Evolutionary conservation across 2,888 invertebrate genomes (phyloP).

Genomic region (Sepioteuthis lessoniana): DNA sequence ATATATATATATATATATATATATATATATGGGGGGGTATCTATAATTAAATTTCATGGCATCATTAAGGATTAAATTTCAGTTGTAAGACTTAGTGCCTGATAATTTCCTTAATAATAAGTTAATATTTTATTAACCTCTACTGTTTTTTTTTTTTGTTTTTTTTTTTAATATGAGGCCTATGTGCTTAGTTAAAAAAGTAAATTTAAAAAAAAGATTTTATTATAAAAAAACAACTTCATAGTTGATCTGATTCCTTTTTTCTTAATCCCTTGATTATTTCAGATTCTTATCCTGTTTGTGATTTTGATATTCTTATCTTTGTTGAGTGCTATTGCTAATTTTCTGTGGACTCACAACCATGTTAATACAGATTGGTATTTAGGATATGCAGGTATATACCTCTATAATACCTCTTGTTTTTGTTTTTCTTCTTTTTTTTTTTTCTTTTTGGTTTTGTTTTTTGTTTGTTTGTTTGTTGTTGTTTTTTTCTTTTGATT

Average conservation of each 20-base stretch:
- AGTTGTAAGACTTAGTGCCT: neutral
- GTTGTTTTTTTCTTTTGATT: no score
- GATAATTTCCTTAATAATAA: no score
- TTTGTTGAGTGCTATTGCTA: conserved; percentile 91
- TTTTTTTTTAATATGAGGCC: no score
- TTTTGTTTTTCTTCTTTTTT: no score
- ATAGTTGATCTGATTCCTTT: neutral
- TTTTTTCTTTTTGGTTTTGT: no score
- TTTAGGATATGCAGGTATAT: conserved; percentile 84
- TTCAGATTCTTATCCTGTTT: conserved; percentile 91
- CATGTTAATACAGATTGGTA: conserved; percentile 86
- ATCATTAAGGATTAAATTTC: neutral
- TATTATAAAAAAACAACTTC: neutral
- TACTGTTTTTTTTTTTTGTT: no score
- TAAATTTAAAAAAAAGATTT: neutral
- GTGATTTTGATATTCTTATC: conserved; percentile 91
- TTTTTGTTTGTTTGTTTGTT: no score
- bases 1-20: no score
- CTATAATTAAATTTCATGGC: neutral
- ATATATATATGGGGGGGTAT: no score
- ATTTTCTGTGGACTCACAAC: conserved; percentile 85
- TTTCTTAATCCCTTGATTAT: conserved; percentile 39
- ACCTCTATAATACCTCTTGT: no score
- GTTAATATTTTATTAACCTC: no score
- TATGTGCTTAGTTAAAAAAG: no score